phyloP scores from a whole-genome alignment of 2,888 invertebrate genomes.

The Argynnis bischoffii region DNA sequence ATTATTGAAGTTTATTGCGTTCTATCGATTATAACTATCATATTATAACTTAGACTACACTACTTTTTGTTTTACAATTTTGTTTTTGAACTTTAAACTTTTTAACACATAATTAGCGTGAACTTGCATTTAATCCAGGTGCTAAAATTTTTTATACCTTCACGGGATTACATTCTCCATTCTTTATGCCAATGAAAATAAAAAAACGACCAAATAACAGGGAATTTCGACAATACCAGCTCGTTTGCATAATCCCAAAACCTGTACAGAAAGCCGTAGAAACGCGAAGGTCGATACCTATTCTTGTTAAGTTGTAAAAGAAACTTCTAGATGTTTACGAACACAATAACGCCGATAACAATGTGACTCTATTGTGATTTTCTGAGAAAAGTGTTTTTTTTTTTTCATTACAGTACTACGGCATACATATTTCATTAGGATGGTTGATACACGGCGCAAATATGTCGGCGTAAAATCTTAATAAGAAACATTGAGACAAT shows the following conservation, averaged over 20 bases:
- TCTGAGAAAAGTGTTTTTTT: conserved; percentile 30
- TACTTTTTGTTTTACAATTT: background rate
- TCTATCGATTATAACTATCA: too few species aligned
- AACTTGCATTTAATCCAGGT: background rate
- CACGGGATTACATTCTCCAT: background rate
- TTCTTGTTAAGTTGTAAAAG: conserved; percentile 18
- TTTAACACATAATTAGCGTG: too few species aligned
- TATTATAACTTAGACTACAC: background rate
- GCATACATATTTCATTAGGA: conserved; percentile 36
- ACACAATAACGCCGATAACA: conserved; percentile 14
- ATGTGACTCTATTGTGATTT: conserved; percentile 20
- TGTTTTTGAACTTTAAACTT: too few species aligned
- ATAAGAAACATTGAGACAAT: conserved; percentile 24
- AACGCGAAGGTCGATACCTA: conserved; percentile 7
- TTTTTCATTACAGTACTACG: conserved; percentile 26
- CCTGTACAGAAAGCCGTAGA: conserved; percentile 19
- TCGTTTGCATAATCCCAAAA: conserved; percentile 23
- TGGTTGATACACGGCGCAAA: conserved; percentile 30
- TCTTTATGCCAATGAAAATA: background rate
- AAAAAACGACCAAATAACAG: background rate
- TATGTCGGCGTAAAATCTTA: conserved; percentile 33
- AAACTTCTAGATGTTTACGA: conserved; percentile 27
- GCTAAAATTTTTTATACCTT: conserved; percentile 8
- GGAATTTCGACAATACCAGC: conserved; percentile 3
- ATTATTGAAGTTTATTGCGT: background rate